Evolutionary conservation across 1,140 invertebrate species (phyloP).

Genomic region (Bathynomus jamesi): DNA sequence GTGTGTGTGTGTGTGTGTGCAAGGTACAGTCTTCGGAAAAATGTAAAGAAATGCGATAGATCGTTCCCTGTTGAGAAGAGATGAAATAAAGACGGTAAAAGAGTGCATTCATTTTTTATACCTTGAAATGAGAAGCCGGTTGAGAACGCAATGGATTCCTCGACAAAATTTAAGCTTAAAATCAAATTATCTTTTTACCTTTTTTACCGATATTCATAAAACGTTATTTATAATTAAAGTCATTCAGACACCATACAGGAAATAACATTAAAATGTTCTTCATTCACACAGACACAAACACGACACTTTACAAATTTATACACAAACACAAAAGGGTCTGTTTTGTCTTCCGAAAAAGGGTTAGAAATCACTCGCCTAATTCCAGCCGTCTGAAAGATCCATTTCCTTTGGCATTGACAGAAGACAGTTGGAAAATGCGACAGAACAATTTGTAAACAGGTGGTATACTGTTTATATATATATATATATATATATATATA

Average conservation of each 20-base stretch:
- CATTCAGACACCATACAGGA: neutral
- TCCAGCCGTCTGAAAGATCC: neutral
- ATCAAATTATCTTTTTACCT: too few species aligned
- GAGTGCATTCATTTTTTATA: too few species aligned
- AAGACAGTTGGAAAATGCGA: neutral
- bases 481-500: neutral
- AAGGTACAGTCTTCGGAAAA: too few species aligned
- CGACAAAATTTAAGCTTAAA: too few species aligned
- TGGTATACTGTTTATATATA: neutral
- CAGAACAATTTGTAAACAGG: neutral
- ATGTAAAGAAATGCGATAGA: too few species aligned
- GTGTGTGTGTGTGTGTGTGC: too few species aligned
- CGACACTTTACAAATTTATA: neutral
- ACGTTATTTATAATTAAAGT: too few species aligned
- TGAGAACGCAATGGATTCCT: too few species aligned
- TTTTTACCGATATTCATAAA: too few species aligned
- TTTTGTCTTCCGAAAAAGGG: neutral
- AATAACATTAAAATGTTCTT: neutral
- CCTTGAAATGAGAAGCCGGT: too few species aligned
- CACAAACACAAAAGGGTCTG: neutral
- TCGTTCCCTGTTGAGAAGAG: too few species aligned
- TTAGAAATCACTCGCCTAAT: neutral
- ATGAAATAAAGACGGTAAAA: too few species aligned
- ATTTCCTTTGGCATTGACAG: neutral
- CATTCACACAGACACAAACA: neutral